Conservation (phyloP, 1,140 invertebrate genomes). For the Drosophila kikkawai region DNA sequence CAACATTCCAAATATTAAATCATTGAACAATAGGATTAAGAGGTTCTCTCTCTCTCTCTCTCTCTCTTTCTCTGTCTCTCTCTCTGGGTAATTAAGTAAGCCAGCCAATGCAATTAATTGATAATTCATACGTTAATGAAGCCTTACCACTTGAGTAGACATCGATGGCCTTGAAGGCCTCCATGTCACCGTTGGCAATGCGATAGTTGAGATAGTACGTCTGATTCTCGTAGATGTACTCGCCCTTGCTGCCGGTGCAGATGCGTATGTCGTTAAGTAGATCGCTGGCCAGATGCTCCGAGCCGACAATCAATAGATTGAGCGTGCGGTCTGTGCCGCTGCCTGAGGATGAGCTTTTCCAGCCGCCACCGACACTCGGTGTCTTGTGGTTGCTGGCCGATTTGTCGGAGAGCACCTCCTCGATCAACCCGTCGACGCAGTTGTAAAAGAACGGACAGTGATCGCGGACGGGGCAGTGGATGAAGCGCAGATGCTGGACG, state of each 20-base stretch:
- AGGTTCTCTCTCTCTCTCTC: neutral
- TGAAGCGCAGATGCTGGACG: slow-evolving; percentile 97
- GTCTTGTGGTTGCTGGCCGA: slow-evolving; percentile 84
- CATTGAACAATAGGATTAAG: slow-evolving; percentile 17
- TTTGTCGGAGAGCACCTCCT: slow-evolving; percentile 90
- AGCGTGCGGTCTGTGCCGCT: slow-evolving; percentile 88
- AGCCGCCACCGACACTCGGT: slow-evolving; percentile 85
- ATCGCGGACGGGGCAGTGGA: slow-evolving; percentile 97
- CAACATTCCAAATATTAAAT: slow-evolving; percentile 4
- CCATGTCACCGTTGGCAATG: slow-evolving; percentile 92
- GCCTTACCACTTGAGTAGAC: slow-evolving; percentile 87
- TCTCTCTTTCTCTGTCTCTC: too few relatives aligned
- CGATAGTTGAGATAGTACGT: slow-evolving; percentile 94
- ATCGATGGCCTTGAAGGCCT: slow-evolving; percentile 84
- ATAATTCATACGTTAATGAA: neutral
- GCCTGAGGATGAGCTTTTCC: slow-evolving; percentile 53
- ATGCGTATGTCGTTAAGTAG: slow-evolving; percentile 90
- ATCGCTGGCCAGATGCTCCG: slow-evolving; percentile 91
- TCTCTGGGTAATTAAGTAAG: neutral
- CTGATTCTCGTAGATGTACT: slow-evolving; percentile 93
- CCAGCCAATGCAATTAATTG: neutral
- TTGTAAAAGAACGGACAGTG: slow-evolving; percentile 96
- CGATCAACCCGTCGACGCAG: slow-evolving; percentile 95
- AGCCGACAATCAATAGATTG: slow-evolving; percentile 91
- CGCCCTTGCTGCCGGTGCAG: slow-evolving; percentile 90